Evolutionary conservation across 2,113 vertebrate genomes (phyloP).

Genomic region (Malurus melanocephalus): DNA sequence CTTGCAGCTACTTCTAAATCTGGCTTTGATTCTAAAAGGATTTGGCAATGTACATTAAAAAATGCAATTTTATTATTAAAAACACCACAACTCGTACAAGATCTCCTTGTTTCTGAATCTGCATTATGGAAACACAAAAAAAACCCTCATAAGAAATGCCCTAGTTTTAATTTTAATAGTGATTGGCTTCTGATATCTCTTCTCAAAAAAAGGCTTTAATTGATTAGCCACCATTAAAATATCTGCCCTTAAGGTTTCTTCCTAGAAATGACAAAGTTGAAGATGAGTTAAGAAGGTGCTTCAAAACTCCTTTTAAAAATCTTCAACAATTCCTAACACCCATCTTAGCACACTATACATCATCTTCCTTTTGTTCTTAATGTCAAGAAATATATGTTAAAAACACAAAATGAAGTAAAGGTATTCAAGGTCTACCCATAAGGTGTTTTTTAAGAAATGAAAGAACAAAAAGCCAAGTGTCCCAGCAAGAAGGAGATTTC

Average conservation of each 20-base stretch:
- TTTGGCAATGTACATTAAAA: not conserved
- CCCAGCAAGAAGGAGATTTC: not conserved
- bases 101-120: not conserved
- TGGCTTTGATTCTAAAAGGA: not conserved
- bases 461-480: accelerated
- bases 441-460: not conserved
- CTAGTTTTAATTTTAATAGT: not conserved
- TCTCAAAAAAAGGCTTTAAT: not conserved
- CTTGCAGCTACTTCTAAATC: not conserved
- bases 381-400: accelerated
- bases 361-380: not conserved
- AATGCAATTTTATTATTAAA: not conserved
- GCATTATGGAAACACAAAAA: not conserved
- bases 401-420: not conserved
- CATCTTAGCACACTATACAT: not conserved
- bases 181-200: not conserved
- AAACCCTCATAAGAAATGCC: accelerated
- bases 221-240: not conserved
- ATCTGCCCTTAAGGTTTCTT: not conserved
- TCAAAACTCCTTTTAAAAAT: not conserved
- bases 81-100: not conserved
- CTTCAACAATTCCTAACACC: not conserved
- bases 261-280: not conserved
- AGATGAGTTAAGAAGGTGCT: not conserved
- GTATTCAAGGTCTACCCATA: not conserved